Base-by-base conservation (phyloP, 1,140 invertebrate species). In the Drosophila mojavensis region DNA sequence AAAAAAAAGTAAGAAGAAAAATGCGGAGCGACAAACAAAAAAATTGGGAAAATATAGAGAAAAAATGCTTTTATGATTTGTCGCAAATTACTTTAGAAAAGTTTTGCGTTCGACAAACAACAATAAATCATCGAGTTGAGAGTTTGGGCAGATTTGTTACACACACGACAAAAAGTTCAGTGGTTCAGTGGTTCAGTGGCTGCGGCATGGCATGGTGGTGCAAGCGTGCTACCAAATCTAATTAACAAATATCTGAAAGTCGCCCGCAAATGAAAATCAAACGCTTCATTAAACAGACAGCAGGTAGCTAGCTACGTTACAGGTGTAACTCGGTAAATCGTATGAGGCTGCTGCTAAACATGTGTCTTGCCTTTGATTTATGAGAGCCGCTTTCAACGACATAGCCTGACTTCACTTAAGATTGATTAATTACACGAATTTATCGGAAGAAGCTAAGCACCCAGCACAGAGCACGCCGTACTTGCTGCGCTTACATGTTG, bases 31-130 rank as follows among this genome's bases (percentile, higher is more conserved):
- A 47, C 20, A 24, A 24, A 20, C 20, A 20, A 47, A 47, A 73
- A 62, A 62, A 17, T 26, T 48, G 43, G 9, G 13, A 33, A 33
- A 13, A 17, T 33, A 54, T 54, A 54, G 33, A 60, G 28, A 60
- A 74, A 62, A 65, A 64, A 61, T 86, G 69, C 76, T 60, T 88
- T 79, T 83, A 89, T 86, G 83, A 86, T 86, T 86, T 86, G 83
- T 86, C 83, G 79, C 83, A 86, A 86, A 86, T 86, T 77, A 89
- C 84, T 86, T 86, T 89, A 83, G 79, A 89, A 86, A 86, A 89
- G 63, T 88, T 86, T 73, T 63, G 65, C 72, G 72, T 89, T 89
- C 83, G 77, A 89, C 84, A 86, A 89, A 86, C 83, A 86, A 83
- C 72, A 83, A 89, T 86, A 86, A 86, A 86, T 86, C 83, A 86